These are phyloP conservation scores for Lysandra coridon DNA, from an alignment of 2,888 invertebrate species.

Conservation along the genomic window DNA sequence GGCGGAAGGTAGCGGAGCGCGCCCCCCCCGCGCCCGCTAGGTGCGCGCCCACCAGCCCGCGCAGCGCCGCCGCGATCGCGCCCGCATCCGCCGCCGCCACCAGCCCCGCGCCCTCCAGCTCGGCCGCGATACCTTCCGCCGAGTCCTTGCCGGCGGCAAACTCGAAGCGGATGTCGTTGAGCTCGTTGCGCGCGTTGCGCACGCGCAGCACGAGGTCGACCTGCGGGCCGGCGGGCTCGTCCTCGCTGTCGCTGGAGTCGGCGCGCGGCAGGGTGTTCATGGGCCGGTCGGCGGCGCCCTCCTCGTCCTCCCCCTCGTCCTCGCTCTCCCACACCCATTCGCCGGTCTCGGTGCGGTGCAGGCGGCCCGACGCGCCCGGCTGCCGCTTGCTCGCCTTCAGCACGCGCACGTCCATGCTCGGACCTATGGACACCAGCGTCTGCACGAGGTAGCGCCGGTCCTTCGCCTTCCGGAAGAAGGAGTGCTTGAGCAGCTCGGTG, in stretches of 20 bases:
- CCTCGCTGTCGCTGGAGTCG: slow-evolving; percentile 82
- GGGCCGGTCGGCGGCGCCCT: slow-evolving; percentile 79
- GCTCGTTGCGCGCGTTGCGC: slow-evolving; percentile 94
- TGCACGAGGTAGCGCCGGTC: slow-evolving; percentile 94
- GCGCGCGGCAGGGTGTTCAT: slow-evolving; percentile 82
- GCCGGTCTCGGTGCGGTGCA: slow-evolving; percentile 96
- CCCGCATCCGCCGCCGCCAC: slow-evolving; percentile 95
- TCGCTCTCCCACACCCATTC: slow-evolving; percentile 99
- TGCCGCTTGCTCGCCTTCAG: slow-evolving; percentile 92
- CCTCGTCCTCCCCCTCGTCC: slow-evolving; percentile 87
- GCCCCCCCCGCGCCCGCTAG: slow-evolving; percentile 74
- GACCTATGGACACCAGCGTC: slow-evolving; percentile 92
- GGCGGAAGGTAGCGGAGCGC: slow-evolving; percentile 92
- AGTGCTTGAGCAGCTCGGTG: slow-evolving; percentile 97
- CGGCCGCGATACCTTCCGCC: slow-evolving; percentile 97
- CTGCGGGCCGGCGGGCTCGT: slow-evolving; percentile 71
- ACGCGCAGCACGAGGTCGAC: slow-evolving; percentile 94
- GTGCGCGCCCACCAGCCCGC: slow-evolving; percentile 88
- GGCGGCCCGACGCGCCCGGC: slow-evolving; percentile 91
- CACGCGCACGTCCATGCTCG: slow-evolving; percentile 94
- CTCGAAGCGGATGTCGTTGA: slow-evolving; percentile 99
- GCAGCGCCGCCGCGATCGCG: slow-evolving; percentile 95
- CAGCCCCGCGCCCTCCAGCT: slow-evolving; percentile 97
- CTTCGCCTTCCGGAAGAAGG: slow-evolving; percentile 99
- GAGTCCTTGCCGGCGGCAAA: slow-evolving; percentile 96